Base-by-base conservation (phyloP, 2,797 vertebrate genomes). In the Cynodonichthys magdalenae region DNA sequence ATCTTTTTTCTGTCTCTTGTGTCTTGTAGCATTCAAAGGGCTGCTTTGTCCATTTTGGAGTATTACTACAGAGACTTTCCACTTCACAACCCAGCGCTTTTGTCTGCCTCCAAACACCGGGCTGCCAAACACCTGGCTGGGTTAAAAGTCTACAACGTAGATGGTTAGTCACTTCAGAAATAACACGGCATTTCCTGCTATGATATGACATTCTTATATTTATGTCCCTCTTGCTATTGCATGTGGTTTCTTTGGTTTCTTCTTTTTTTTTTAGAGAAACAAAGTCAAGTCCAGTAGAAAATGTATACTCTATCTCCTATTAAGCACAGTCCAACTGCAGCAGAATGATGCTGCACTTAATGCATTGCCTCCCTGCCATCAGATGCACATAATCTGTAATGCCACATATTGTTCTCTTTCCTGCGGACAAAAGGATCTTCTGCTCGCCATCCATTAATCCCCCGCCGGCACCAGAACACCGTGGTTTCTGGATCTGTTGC, bases 21-120 rank as follows among this genome's bases (percentile, higher is more conserved):
- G n/a, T 66, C 65, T 12, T 29, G 29, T 81, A 97, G 96, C 85
- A 93, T 97, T 80, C 97, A 99, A 81, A 91, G 93, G 74, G 96
- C 96, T 15, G 97, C 97, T 9, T 79, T 98, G 73, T 94, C 94
- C 71, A 92, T 99, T 77, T 88, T 99, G 89, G 95, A 99, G 90
- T 96, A 95, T 75, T 99, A 99, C 92, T 97, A 98, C 87, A 93
- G 92, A 92, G 97, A 99, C 80, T 99, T 99, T 82, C 92, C 95
- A 4, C 93, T 98, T 70, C 96, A 97, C 80, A 98, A 98, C 80
- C 95, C 97, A 0, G 92, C 95, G 19, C 92, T 97, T 46, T 89
- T 97, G 52, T 96, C 95, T 31, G 95, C 95, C 74, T 94, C 95
- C 53, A 98, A 96, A 78, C 94, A 95, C 69, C 92, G 94, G 15